phyloP scores from a whole-genome alignment of 1,140 invertebrate species.

The Drosophila erecta region DNA sequence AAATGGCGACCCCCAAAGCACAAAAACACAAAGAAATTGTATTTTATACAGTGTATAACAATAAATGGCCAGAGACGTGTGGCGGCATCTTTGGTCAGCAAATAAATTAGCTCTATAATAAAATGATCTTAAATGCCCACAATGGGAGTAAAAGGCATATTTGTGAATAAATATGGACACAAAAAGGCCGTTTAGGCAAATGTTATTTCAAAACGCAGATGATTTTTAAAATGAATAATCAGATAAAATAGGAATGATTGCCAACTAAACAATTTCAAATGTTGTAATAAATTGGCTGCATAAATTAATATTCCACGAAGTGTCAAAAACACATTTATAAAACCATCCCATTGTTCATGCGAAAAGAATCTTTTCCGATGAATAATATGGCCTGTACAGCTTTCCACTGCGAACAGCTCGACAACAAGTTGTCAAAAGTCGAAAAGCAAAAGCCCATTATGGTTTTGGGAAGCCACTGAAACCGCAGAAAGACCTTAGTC shows the following conservation, averaged over 20 bases:
- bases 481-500: slow-evolving; percentile 48
- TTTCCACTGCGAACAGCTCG: slow-evolving; percentile 15
- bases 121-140: slow-evolving; percentile 28
- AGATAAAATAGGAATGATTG: no score
- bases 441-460: slow-evolving; percentile 1
- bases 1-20: slow-evolving; percentile 12
- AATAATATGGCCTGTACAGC: slow-evolving; percentile 33
- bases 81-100: slow-evolving; percentile 37
- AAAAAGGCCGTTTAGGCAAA: background rate
- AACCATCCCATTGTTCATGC: slow-evolving; percentile 8
- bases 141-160: slow-evolving; percentile 19
- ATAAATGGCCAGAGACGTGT: slow-evolving; percentile 32
- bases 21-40: slow-evolving; percentile 8
- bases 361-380: slow-evolving; percentile 26
- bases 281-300: no score
- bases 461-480: slow-evolving; percentile 11
- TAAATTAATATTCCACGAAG: no score
- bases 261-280: no score
- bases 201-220: background rate
- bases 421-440: slow-evolving; percentile 65
- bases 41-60: slow-evolving; percentile 3
- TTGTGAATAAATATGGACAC: background rate
- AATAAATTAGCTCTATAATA: slow-evolving; percentile 40
- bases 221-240: no score
- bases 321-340: background rate